A percentile compares a stretch with the other conserved stretches of the same genome.
phyloP scores from a whole-genome alignment of 2,888 invertebrate genomes.

The Limnephilus rhombicus region DNA sequence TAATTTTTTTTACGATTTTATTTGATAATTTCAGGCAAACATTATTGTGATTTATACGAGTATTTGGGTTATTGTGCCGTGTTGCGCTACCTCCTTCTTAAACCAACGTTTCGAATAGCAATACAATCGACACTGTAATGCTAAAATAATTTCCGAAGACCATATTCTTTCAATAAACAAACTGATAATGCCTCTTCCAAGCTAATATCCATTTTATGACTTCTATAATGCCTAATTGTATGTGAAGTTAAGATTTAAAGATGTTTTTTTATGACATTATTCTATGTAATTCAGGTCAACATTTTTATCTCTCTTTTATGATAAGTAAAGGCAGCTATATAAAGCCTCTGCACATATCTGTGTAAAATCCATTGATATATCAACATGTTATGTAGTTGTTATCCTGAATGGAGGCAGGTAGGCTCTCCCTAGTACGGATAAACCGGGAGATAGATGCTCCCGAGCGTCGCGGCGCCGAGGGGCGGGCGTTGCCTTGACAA shows the following conservation, averaged over 20 bases:
- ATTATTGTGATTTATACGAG: too few relatives aligned
- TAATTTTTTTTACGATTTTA: too few relatives aligned
- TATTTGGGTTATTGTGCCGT: too few relatives aligned
- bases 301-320: background rate
- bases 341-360: background rate
- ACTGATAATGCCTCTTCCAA: too few relatives aligned
- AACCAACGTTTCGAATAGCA: too few relatives aligned
- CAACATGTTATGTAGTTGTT: constrained; percentile 8
- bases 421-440: constrained; percentile 24
- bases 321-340: background rate
- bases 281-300: background rate
- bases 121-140: too few relatives aligned
- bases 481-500: constrained; percentile 74
- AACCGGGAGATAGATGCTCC: constrained; percentile 59
- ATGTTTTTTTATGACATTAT: background rate
- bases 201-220: background rate
- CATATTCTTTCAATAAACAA: background rate
- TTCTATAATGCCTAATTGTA: background rate
- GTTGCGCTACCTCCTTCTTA: too few relatives aligned
- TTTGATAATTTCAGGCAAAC: too few relatives aligned
- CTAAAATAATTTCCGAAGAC: too few relatives aligned
- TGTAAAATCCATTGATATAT: constrained; percentile 9
- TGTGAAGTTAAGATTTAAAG: background rate
- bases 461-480: constrained; percentile 69
- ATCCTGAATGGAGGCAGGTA: constrained; percentile 35